These are phyloP conservation scores for Macrophya annulata DNA, from an alignment of 2,888 invertebrate genomes.

Conservation along the genomic window DNA sequence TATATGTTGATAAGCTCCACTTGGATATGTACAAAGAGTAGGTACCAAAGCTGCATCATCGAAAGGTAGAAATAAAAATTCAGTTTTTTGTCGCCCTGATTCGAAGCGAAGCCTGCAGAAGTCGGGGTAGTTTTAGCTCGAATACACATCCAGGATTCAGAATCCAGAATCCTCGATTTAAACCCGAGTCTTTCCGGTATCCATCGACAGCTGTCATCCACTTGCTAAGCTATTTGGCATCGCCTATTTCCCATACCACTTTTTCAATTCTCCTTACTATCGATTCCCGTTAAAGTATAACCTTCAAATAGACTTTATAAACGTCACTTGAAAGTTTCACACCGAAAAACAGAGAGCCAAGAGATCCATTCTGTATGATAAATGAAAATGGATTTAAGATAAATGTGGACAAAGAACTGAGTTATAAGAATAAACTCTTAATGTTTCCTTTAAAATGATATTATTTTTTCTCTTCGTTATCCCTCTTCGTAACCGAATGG, in stretches of 20 bases:
- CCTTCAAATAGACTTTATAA: conserved; percentile 29
- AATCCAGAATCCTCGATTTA: conserved; percentile 1
- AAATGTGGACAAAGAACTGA: neutral
- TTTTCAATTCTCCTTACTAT: conserved; percentile 13
- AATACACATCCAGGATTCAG: conserved; percentile 7
- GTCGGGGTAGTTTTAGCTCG: neutral
- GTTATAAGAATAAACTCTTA: neutral
- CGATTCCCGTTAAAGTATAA: conserved; percentile 30
- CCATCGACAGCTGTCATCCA: conserved; percentile 43
- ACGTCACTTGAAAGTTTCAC: conserved; percentile 5
- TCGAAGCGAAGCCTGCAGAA: neutral
- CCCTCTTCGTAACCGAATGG: neutral
- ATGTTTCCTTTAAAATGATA: neutral
- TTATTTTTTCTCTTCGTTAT: neutral
- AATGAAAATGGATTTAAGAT: neutral
- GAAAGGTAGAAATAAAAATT: neutral
- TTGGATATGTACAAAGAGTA: neutral
- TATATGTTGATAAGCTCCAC: neutral
- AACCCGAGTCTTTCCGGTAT: conserved; percentile 36
- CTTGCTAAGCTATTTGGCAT: conserved; percentile 41
- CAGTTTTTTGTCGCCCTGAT: neutral
- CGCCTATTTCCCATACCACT: neutral
- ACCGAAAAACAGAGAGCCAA: neutral
- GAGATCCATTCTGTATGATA: neutral
- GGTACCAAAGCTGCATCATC: neutral